A percentile compares a stretch with the other conserved stretches of the same genome.
Conservation (phyloP, 92 coral and sea anemone species). For the Chrysogorgia sp. region DNA sequence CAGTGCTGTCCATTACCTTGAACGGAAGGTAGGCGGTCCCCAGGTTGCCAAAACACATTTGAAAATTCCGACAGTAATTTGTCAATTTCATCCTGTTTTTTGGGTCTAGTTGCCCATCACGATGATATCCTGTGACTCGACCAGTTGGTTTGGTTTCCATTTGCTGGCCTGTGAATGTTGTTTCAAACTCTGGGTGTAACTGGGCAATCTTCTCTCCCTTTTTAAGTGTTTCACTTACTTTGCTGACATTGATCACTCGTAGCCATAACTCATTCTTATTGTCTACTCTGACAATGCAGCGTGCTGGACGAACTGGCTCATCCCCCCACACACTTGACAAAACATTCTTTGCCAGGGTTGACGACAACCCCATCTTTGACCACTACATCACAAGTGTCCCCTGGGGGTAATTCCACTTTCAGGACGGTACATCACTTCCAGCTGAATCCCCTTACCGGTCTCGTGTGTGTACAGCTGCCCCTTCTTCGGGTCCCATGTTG, state of each 20-base stretch:
- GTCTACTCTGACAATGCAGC: not conserved
- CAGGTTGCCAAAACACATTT: not conserved
- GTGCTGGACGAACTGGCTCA: no score
- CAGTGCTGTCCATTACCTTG: conserved; percentile 13
- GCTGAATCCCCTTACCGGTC: not conserved
- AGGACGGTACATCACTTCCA: conserved; percentile 11
- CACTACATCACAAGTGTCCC: not conserved
- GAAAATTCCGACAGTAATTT: not conserved
- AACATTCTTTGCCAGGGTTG: no score
- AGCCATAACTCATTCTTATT: not conserved
- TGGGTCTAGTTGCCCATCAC: not conserved
- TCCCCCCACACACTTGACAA: no score
- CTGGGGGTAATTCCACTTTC: no score
- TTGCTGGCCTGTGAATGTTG: not conserved
- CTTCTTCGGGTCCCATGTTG: conserved; percentile 27
- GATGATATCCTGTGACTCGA: not conserved
- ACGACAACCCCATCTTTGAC: not conserved
- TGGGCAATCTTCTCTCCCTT: not conserved
- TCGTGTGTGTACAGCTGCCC: conserved; percentile 15
- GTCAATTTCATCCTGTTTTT: not conserved
- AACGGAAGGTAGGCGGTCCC: conserved; percentile 6
- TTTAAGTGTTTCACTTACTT: not conserved
- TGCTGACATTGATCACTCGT: not conserved
- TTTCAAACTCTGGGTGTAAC: not conserved
- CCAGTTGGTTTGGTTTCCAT: not conserved